Base-by-base conservation (phyloP, 2,888 invertebrate genomes). In the Drosophila diplacantha region DNA sequence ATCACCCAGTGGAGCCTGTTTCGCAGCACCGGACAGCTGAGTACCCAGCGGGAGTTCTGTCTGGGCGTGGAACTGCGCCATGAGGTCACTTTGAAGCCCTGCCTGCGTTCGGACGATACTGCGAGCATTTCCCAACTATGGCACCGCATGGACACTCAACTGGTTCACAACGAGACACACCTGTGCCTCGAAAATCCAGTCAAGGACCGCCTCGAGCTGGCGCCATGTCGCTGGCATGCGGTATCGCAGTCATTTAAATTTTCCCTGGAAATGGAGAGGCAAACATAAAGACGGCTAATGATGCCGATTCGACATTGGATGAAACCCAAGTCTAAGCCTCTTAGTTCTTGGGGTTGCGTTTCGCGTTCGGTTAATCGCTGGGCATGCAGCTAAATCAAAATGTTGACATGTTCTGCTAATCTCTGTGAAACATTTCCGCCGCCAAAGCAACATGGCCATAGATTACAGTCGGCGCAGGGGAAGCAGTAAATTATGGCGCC, bases 171-270 rank as follows among this genome's bases (percentile, higher is more conserved):
- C 14, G 47, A 64, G 20, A 84, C 85, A 7, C 83, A 83, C 37
- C 72, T 85, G 20, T 88, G 88, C 65, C 75, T 88, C 56, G 88
- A 88, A 73, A 86, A 84, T 75, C 79, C 84, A 37, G 70, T 85
- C 20, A 63, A 71, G 41, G 73, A 85, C 62, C 72, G 71, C 66
- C 72, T 88, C 35, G 72, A 67, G 37, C 64, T 87, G 57, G 84
- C 68, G 66, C 58, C 22, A n/a, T 88, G 88, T 62, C 77, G 87
- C 3, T 72, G 72, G 9, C 80, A 74, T 24, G 85, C 86, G 4
- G 65, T 83, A 0, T 83, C 87, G 14, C 87, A 88, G 72, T 77
- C 87, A 26, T 88, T 88, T 84, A 85, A 84, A 63, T 88, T 88
- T 77, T 77, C 85, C 41, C 80, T 87, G 61, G 87, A 88, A 73